These are phyloP conservation scores for Sterrhoptilus dennistouni DNA, from an alignment of 2,113 vertebrate species.

Conservation along the genomic window DNA sequence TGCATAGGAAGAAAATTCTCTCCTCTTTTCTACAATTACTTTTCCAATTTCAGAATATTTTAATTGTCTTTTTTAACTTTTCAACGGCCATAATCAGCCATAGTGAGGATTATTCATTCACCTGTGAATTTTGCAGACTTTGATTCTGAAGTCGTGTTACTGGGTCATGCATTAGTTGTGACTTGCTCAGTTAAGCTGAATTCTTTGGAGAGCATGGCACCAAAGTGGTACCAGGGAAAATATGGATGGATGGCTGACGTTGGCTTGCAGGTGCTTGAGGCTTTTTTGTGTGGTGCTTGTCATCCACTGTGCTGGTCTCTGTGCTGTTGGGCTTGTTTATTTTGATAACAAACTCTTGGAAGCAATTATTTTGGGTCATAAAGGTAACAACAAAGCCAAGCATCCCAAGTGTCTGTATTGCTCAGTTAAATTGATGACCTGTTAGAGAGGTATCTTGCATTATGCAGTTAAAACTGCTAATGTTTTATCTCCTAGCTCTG, in stretches of 20 bases:
- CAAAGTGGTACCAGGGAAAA: not conserved
- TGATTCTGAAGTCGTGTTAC: not conserved
- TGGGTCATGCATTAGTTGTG: not conserved
- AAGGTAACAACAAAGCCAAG: not conserved
- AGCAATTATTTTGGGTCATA: not conserved
- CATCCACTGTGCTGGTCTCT: not conserved
- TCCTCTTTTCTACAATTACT: not conserved
- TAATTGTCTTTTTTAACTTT: not conserved
- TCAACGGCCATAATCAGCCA: not conserved
- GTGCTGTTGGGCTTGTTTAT: not conserved
- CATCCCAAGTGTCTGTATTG: not conserved
- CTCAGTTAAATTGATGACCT: not conserved
- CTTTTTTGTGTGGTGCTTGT: not conserved
- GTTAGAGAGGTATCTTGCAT: not conserved
- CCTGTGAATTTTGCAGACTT: not conserved
- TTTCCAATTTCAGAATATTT: not conserved
- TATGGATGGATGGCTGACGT: not conserved
- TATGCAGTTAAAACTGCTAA: not conserved
- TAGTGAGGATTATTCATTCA: not conserved
- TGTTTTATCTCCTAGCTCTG: not conserved
- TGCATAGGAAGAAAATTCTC: not conserved
- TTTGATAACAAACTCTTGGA: not conserved
- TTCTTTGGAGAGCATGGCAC: not conserved
- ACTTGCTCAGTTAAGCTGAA: not conserved
- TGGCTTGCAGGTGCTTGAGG: not conserved